Conservation (phyloP, 2,888 invertebrate genomes). For the Drosophila pseudotakahashii region DNA sequence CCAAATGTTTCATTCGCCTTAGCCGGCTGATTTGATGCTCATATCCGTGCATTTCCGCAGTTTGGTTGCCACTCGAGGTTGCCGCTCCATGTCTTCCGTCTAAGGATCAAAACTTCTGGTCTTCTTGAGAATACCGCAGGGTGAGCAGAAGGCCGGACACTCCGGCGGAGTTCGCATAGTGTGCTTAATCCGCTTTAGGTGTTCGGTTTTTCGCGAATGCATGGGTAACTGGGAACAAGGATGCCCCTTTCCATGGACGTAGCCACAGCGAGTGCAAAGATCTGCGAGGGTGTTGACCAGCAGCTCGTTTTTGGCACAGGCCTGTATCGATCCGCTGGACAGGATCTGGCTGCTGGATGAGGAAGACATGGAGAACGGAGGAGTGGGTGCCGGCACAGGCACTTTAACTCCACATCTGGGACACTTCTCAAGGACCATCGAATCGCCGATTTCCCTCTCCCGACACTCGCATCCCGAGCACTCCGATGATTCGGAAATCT, state of each 20-base stretch:
- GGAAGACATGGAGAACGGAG: not conserved
- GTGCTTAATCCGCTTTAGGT: slow-evolving; percentile 29
- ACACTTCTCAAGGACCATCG: slow-evolving; percentile 32
- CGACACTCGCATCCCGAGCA: not conserved
- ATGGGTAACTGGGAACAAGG: slow-evolving; percentile 31
- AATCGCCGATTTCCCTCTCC: no score
- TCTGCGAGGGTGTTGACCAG: slow-evolving; percentile 9
- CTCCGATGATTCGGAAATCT: not conserved
- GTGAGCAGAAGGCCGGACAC: slow-evolving; percentile 9
- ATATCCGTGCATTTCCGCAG: slow-evolving; percentile 11
- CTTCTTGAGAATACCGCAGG: slow-evolving; percentile 7
- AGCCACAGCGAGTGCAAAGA: slow-evolving; percentile 56
- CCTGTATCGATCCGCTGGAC: slow-evolving; percentile 37
- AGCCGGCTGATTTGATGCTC: slow-evolving; percentile 53
- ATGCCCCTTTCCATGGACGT: slow-evolving; percentile 28
- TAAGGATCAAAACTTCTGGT: slow-evolving; percentile 11
- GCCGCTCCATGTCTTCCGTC: not conserved
- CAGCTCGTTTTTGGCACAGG: slow-evolving; percentile 49
- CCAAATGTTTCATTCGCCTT: slow-evolving; percentile 77
- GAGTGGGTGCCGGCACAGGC: not conserved
- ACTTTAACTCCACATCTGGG: slow-evolving; percentile 41
- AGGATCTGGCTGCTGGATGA: slow-evolving; percentile 2
- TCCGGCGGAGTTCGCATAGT: not conserved
- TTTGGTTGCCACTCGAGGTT: slow-evolving; percentile 25
- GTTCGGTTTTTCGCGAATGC: not conserved